Base-by-base conservation (phyloP, 2,888 invertebrate species). In the Xylocampa areola region DNA sequence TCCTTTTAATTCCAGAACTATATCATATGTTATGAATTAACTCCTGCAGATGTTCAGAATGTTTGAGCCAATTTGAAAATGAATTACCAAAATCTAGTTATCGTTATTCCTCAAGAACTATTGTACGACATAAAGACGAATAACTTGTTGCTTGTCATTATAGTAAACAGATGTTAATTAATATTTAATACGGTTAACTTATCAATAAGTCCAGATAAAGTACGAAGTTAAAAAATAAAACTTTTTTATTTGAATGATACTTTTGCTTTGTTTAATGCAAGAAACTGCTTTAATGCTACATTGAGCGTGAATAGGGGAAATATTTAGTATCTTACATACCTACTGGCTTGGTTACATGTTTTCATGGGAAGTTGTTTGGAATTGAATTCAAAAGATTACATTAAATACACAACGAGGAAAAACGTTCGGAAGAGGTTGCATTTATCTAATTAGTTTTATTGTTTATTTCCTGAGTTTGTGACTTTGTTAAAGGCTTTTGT, bases 271-370 rank as follows among this genome's bases (percentile, higher is more conserved):
- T n/a, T 14, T 30, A 30, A n/a, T 21, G 19, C 7, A 41, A 16
- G 37, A 25, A 51, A 39, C 29, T 32, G 13, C 51, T 60, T 27
- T 41, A 27, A 27, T 51, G 21, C 29, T 51, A 21, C 25, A 51
- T 33, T n/a, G 41, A 59, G 50, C 50, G 23, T 50, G 37, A 47
- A 59, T 33, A 47, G 41, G n/a, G 35, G 50, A 41, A 30, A 59
- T 23, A 32, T 30, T 32, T 4, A 45, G 21, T 29, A 4, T n/a
- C 23, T 27, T 35, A 29, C 27, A 16, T 51, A 14, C 10, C 23
- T 11, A 11, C 27, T 29, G 11, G 7, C 11, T 51, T 40, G 29
- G 19, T 25, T 25, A 21, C 32, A 33, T 25, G 16, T 37, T 30
- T 35, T 40, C 35, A 59, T 45, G 35, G 14, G 35, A 58, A 39